phyloP scores from a whole-genome alignment of 2,888 invertebrate species.

The Papilio protenor region DNA sequence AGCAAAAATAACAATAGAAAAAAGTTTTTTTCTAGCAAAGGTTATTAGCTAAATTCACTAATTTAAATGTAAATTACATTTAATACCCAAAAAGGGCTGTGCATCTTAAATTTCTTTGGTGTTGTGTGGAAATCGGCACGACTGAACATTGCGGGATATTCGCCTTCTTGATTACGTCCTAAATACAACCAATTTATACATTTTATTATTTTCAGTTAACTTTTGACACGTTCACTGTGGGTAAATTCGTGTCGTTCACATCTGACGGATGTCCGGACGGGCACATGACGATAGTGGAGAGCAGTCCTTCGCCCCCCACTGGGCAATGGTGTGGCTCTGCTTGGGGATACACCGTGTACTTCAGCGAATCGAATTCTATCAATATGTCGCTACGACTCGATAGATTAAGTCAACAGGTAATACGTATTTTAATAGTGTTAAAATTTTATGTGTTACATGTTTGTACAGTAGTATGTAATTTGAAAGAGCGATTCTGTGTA shows the following conservation, averaged over 20 bases:
- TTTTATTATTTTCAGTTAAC: constrained; percentile 86
- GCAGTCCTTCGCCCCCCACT: constrained; percentile 87
- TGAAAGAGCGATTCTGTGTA: too few species aligned
- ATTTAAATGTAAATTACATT: too few species aligned
- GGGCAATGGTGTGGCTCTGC: constrained; percentile 94
- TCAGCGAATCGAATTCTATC: constrained; percentile 91
- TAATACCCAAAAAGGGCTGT: not conserved
- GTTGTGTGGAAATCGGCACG: not conserved
- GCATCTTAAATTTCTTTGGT: not conserved
- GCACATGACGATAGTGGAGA: constrained; percentile 91
- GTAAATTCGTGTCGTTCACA: constrained; percentile 91
- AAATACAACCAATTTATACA: not conserved
- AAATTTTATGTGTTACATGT: too few species aligned
- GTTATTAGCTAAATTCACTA: too few species aligned
- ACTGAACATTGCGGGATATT: not conserved
- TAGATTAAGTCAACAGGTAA: constrained; percentile 89
- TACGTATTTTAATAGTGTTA: constrained; percentile 39
- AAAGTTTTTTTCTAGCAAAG: too few species aligned
- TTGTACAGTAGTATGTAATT: too few species aligned
- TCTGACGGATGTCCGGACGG: constrained; percentile 91
- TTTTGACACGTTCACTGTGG: constrained; percentile 93
- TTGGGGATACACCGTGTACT: constrained; percentile 93
- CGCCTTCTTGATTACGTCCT: not conserved
- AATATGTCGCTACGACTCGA: constrained; percentile 89
- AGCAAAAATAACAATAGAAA: too few species aligned